phyloP scores from a whole-genome alignment of 1,140 invertebrate genomes.

The Heliconius congener region DNA sequence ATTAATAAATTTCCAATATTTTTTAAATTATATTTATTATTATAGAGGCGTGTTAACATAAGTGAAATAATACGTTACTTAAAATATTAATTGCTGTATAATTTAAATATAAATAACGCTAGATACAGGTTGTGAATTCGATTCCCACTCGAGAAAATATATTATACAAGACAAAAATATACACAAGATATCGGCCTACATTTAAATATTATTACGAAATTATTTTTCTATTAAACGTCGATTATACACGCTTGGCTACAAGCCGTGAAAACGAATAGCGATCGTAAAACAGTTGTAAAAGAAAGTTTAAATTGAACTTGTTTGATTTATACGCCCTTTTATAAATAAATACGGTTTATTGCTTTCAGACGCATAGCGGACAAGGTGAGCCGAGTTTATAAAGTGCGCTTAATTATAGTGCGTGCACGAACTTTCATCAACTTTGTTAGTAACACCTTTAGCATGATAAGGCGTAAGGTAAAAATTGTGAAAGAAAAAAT shows the following conservation, averaged over 20 bases:
- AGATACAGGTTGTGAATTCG: too few species aligned
- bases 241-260: conserved; percentile 37
- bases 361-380: conserved; percentile 13
- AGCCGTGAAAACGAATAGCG: conserved; percentile 41
- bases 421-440: conserved; percentile 28
- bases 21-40: too few species aligned
- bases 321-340: conserved; percentile 48
- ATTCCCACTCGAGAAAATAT: too few species aligned
- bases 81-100: too few species aligned
- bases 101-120: too few species aligned
- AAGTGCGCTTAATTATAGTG: conserved; percentile 18
- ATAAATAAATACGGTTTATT: conserved; percentile 27
- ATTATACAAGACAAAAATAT: too few species aligned
- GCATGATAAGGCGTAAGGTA: background rate
- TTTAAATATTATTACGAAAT: conserved; percentile 43
- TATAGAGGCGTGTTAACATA: too few species aligned
- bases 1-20: too few species aligned
- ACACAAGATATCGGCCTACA: conserved; percentile 24
- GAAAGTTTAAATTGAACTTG: conserved; percentile 62
- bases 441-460: conserved; percentile 6
- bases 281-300: conserved; percentile 46
- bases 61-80: too few species aligned
- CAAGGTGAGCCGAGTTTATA: conserved; percentile 3
- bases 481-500: background rate
- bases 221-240: conserved; percentile 44